These are phyloP conservation scores for Limnephilus rhombicus DNA, from an alignment of 2,888 invertebrate species.

Conservation along the genomic window DNA sequence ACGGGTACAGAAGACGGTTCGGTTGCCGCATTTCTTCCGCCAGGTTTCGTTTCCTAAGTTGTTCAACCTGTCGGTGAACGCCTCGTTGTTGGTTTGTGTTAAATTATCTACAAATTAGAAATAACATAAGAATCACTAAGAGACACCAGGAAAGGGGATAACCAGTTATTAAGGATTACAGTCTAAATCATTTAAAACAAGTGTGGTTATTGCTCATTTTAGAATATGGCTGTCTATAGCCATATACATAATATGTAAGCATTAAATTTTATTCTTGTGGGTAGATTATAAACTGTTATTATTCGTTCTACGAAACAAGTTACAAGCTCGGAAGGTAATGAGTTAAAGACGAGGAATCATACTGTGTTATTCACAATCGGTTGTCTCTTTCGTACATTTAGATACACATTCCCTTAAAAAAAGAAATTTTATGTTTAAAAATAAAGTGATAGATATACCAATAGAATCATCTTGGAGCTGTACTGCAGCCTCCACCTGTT, in stretches of 20 bases:
- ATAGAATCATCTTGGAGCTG: not conserved
- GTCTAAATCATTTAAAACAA: not conserved
- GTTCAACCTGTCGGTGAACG: not conserved
- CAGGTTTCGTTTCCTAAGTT: slow-evolving; percentile 2
- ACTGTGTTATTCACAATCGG: too few species aligned
- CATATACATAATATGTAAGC: too few species aligned
- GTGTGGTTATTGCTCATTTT: too few species aligned
- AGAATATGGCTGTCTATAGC: too few species aligned
- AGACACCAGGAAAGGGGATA: too few species aligned
- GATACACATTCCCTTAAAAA: not conserved
- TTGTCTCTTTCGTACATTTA: too few species aligned
- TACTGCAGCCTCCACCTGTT: slow-evolving; percentile 15
- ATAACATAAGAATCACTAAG: not conserved
- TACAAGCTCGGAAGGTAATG: too few species aligned
- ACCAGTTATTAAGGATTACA: too few species aligned
- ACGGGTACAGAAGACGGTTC: slow-evolving; percentile 24
- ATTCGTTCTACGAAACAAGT: too few species aligned
- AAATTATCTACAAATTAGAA: slow-evolving; percentile 5
- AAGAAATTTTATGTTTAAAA: not conserved
- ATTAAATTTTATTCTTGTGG: too few species aligned
- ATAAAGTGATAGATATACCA: not conserved
- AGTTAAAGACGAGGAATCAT: too few species aligned
- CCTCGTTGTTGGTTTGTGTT: not conserved
- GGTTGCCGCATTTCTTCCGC: slow-evolving; percentile 26
- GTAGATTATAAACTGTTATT: too few species aligned